Percentiles rank a stretch among this genome's conserved stretches.
Evolutionary conservation across 2,797 vertebrate species (phyloP).

Genomic region (Diceros bicornis): DNA sequence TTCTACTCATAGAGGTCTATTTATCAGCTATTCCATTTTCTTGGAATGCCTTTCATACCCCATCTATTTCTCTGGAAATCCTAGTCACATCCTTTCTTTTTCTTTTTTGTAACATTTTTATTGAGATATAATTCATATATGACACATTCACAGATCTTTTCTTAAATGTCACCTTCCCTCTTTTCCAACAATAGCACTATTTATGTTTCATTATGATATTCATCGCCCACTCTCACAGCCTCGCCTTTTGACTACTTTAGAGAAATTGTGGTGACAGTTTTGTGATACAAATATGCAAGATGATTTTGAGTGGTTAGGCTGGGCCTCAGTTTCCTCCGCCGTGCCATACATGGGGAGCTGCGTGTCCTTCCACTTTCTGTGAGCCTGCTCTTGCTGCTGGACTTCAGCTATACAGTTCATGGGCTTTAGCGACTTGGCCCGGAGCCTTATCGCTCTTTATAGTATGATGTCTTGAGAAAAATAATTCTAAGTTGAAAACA

Average conservation of each 20-base stretch:
- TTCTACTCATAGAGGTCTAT: not conserved
- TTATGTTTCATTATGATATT: slow-evolving; percentile 45
- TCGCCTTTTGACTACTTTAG: slow-evolving; percentile 35
- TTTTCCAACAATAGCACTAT: slow-evolving; percentile 48
- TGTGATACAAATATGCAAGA: slow-evolving; percentile 19
- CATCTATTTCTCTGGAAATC: slow-evolving; percentile 6
- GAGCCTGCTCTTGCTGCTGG: slow-evolving; percentile 36
- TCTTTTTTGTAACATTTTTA: not conserved
- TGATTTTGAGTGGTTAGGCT: slow-evolving; percentile 2
- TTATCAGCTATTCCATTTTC: slow-evolving; percentile 24
- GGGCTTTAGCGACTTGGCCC: not conserved
- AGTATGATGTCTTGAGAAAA: slow-evolving; percentile 51
- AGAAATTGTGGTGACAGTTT: slow-evolving; percentile 38
- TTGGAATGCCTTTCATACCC: slow-evolving; percentile 16
- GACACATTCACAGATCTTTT: not conserved
- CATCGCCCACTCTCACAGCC: not conserved
- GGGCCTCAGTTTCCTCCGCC: not conserved
- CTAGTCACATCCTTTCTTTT: not conserved
- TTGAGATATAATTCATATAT: slow-evolving; percentile 16
- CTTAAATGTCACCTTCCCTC: slow-evolving; percentile 12
- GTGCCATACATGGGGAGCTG: not conserved
- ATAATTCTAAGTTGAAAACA: slow-evolving; percentile 62
- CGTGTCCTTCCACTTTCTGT: not conserved
- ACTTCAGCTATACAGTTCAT: slow-evolving; percentile 32
- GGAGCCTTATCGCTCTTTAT: not conserved